Evolutionary conservation across 2,888 invertebrate genomes (phyloP).

Genomic region (Ommatoiulus sabulosus): DNA sequence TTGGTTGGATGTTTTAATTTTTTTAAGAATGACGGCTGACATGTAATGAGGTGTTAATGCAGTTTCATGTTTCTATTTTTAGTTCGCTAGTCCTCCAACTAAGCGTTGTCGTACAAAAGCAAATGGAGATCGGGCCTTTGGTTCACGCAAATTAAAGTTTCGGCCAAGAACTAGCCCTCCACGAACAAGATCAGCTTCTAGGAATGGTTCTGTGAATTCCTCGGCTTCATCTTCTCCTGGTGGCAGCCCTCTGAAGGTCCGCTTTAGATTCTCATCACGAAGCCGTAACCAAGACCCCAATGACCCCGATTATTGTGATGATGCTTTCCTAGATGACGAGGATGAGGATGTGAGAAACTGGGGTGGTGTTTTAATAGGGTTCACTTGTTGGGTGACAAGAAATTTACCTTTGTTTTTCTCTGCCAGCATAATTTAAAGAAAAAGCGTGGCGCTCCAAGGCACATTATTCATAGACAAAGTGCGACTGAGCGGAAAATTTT

Average conservation of each 20-base stretch:
- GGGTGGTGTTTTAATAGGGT: background rate
- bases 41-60: background rate
- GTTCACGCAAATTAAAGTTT: background rate
- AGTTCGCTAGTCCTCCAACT: background rate
- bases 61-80: background rate
- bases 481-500: background rate
- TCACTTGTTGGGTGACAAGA: background rate
- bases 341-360: background rate
- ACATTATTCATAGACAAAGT: background rate
- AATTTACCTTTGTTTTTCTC: background rate
- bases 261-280: background rate
- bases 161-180: background rate
- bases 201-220: background rate
- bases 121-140: background rate
- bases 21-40: too few species aligned
- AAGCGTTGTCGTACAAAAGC: constrained; percentile 11
- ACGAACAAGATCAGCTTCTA: background rate
- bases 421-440: background rate
- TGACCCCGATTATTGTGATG: background rate
- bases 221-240: background rate
- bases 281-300: background rate
- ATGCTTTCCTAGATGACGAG: background rate
- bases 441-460: background rate
- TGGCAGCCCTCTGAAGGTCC: background rate
- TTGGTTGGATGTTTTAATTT: too few species aligned